Percentiles rank a stretch among this genome's conserved stretches.
Conservation (phyloP, 2,113 vertebrate species). For the Bufo gargarizans region DNA sequence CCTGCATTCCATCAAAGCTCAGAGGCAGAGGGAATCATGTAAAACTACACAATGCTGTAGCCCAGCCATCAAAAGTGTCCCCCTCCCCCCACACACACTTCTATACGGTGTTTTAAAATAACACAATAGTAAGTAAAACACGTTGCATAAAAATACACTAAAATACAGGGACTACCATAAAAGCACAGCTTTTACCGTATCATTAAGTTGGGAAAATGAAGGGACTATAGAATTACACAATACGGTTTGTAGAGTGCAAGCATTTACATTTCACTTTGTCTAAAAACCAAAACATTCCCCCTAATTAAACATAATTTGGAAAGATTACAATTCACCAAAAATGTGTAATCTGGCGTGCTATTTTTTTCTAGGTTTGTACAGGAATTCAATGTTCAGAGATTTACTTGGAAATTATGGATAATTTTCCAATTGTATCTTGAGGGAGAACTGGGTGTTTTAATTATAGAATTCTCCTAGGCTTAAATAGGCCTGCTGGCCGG, state of each 20-base stretch:
- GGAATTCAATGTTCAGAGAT: slow-evolving; percentile 37
- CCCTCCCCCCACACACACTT: not conserved
- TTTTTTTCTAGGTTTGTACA: slow-evolving; percentile 12
- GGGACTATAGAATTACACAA: slow-evolving; percentile 37
- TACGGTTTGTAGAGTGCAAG: not conserved
- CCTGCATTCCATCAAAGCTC: not conserved
- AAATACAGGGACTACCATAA: slow-evolving; percentile 6
- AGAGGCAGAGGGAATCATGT: not conserved
- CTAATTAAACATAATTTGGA: slow-evolving; percentile 72
- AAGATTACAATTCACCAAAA: slow-evolving; percentile 65
- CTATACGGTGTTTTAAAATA: slow-evolving; percentile 9
- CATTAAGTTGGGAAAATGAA: slow-evolving; percentile 22
- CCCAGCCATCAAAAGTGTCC: not conserved
- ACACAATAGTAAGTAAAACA: not conserved
- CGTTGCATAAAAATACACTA: slow-evolving; percentile 7
- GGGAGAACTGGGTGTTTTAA: slow-evolving; percentile 46
- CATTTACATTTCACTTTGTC: slow-evolving; percentile 30
- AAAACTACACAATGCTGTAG: not conserved
- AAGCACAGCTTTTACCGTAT: slow-evolving; percentile 12
- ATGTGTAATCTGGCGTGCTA: slow-evolving; percentile 29
- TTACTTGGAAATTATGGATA: slow-evolving; percentile 54
- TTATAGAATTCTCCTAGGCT: slow-evolving; percentile 37
- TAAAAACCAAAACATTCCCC: slow-evolving; percentile 61
- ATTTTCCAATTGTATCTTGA: slow-evolving; percentile 57
- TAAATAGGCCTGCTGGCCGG: slow-evolving; percentile 4